Percentiles rank a stretch among this genome's conserved stretches.
Conservation (phyloP, 2,888 invertebrate genomes). For the Heliconius ismenius region DNA sequence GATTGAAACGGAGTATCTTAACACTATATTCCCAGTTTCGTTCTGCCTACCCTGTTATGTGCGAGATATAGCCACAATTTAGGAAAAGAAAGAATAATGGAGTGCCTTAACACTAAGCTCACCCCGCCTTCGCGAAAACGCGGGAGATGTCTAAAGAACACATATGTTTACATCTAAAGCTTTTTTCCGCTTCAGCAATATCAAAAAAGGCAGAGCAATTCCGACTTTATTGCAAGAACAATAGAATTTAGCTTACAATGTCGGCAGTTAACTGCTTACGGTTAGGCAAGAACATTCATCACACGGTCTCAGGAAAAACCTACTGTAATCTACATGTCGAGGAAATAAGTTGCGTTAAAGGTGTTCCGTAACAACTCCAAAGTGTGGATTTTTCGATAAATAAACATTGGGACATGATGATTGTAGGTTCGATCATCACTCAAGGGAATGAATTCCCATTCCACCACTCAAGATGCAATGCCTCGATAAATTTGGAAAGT, state of each 20-base stretch:
- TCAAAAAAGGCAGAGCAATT: background rate
- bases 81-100: background rate
- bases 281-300: conserved; percentile 39
- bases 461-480: too few relatives aligned
- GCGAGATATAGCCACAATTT: too few relatives aligned
- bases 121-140: background rate
- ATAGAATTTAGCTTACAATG: conserved; percentile 1
- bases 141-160: background rate
- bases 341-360: conserved; percentile 37
- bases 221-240: background rate
- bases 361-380: conserved; percentile 32
- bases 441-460: too few relatives aligned
- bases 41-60: too few relatives aligned
- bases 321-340: conserved; percentile 42
- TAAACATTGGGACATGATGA: conserved; percentile 14
- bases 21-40: too few relatives aligned
- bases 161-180: conserved; percentile 11
- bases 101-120: background rate
- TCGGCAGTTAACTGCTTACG: conserved; percentile 23
- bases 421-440: background rate
- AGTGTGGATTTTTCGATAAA: conserved; percentile 23
- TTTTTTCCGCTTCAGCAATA: background rate
- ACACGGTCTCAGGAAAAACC: conserved; percentile 38
- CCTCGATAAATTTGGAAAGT: too few relatives aligned
- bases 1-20: too few relatives aligned